A percentile compares a stretch with the other conserved stretches of the same genome.
phyloP scores from a whole-genome alignment of 2,888 invertebrate genomes.

The Caenorhabditis virilis region DNA sequence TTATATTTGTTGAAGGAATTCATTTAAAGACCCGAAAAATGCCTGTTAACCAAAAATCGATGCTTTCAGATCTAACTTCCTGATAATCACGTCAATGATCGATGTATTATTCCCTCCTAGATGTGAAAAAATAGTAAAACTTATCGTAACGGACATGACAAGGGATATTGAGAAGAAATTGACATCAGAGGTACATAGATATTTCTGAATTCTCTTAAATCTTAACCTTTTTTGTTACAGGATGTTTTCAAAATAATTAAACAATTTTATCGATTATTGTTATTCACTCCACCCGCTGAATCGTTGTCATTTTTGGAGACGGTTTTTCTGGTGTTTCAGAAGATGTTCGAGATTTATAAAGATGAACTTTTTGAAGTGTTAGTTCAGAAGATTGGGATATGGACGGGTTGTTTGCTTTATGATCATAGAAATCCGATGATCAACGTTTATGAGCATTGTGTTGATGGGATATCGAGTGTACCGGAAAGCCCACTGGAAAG shows the following conservation, averaged over 20 bases:
- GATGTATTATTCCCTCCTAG: constrained; percentile 32
- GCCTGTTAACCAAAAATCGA: no score
- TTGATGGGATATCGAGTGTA: constrained; percentile 32
- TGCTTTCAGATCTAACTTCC: constrained; percentile 14
- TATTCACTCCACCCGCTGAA: constrained; percentile 56
- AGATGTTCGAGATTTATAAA: not conserved
- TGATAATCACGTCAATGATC: constrained; percentile 27
- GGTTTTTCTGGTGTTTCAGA: constrained; percentile 30
- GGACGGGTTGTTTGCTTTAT: constrained; percentile 58
- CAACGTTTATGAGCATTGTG: constrained; percentile 35
- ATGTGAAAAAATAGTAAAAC: constrained; percentile 30
- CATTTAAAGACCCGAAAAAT: no score
- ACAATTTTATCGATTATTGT: constrained; percentile 57
- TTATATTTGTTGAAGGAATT: no score
- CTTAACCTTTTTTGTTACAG: no score
- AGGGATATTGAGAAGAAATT: constrained; percentile 15
- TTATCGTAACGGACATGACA: constrained; percentile 28
- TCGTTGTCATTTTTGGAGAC: constrained; percentile 41
- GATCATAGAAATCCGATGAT: constrained; percentile 59
- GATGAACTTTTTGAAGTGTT: constrained; percentile 13
- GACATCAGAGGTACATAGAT: no score
- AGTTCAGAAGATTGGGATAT: constrained; percentile 50
- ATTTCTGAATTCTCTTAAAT: no score
- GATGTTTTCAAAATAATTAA: constrained; percentile 54
- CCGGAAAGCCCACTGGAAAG: constrained; percentile 25